Base-by-base conservation (phyloP, 2,797 vertebrate species). In the Acanthurus leucopareius region DNA sequence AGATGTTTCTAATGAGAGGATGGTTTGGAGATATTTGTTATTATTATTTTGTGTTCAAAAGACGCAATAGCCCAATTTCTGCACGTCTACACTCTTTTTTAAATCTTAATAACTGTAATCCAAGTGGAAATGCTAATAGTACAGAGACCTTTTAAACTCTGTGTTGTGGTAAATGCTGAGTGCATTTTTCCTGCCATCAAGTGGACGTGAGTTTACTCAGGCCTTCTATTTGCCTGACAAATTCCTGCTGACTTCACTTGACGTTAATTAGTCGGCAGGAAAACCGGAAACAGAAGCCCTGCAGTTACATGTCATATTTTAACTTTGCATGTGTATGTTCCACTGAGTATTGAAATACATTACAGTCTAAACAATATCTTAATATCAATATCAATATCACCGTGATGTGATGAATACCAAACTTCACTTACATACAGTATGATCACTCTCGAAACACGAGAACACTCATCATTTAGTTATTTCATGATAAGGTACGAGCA, bases 211-310 rank as follows among this genome's bases (percentile, higher is more conserved):
- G 85, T 94, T 93, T 86, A 77, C 87, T 80, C 68, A 78, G 81
- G 81, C 68, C 66, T 92, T 65, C 75, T 94, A 69, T 95, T 95
- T 95, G 89, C 90, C 48, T 75, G 92, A 73, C 86, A 94, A 87
- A 94, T 94, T 94, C 93, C 93, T 90, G 59, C 81, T 70, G 75
- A 62, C 75, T 82, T 92, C 73, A 82, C 79, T 88, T 76, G 79
- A 86, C 73, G 69, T 72, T 82, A 86, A 84, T 85, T 82, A 79
- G 60, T 57, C 53, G 1, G n/a, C 63, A 69, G 42, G 8, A 82
- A 84, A 84, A 71, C 44, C 49, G 51, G 65, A 22, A 14, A 48
- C 51, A 20, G 25, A 71, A 45, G 60, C 65, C 32, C 40, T 47
- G 32, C 13, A 35, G 19, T 32, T 25, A 25, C 25, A 25, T 3